Evolutionary conservation across 2,888 invertebrate genomes (phyloP).

Genomic region (Drosophila monieri): DNA sequence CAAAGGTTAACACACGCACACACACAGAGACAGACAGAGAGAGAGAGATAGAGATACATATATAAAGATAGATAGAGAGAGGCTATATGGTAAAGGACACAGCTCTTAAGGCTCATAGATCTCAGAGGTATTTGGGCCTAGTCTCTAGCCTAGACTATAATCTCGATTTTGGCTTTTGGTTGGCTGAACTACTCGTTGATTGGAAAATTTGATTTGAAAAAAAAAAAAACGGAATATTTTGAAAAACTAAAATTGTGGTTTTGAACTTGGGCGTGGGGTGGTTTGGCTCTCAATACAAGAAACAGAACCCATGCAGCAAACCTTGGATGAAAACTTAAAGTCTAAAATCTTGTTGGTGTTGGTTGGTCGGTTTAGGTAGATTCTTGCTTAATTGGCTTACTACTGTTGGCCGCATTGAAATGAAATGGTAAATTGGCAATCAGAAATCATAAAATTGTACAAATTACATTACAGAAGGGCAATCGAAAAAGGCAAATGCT

Average conservation of each 20-base stretch:
- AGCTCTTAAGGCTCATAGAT: not conserved
- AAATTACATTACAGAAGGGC: slow-evolving; percentile 45
- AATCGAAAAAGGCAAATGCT: slow-evolving; percentile 62
- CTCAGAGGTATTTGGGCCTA: slow-evolving; percentile 21
- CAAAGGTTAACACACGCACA: slow-evolving; percentile 46
- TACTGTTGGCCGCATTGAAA: slow-evolving; percentile 39
- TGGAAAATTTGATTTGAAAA: not conserved
- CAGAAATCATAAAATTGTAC: slow-evolving; percentile 38
- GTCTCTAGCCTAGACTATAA: slow-evolving; percentile 24
- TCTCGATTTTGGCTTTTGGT: not conserved
- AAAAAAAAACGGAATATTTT: slow-evolving; percentile 5
- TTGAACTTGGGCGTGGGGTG: slow-evolving; percentile 18
- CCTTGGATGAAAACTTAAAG: slow-evolving; percentile 34
- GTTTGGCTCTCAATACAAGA: slow-evolving; percentile 30
- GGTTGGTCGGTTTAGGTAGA: slow-evolving; percentile 29
- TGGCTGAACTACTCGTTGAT: slow-evolving; percentile 12
- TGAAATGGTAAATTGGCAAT: slow-evolving; percentile 40
- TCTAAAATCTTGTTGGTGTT: slow-evolving; percentile 20
- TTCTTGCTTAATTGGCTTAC: slow-evolving; percentile 21
- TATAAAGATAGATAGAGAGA: slow-evolving; percentile 30
- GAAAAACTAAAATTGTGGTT: slow-evolving; percentile 31
- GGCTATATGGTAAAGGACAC: slow-evolving; percentile 10
- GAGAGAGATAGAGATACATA: slow-evolving; percentile 27
- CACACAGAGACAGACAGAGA: slow-evolving; percentile 43
- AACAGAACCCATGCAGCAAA: slow-evolving; percentile 62